These are phyloP conservation scores for Petrolisthes cinctipes DNA, from an alignment of 2,888 invertebrate genomes.

Conservation along the genomic window DNA sequence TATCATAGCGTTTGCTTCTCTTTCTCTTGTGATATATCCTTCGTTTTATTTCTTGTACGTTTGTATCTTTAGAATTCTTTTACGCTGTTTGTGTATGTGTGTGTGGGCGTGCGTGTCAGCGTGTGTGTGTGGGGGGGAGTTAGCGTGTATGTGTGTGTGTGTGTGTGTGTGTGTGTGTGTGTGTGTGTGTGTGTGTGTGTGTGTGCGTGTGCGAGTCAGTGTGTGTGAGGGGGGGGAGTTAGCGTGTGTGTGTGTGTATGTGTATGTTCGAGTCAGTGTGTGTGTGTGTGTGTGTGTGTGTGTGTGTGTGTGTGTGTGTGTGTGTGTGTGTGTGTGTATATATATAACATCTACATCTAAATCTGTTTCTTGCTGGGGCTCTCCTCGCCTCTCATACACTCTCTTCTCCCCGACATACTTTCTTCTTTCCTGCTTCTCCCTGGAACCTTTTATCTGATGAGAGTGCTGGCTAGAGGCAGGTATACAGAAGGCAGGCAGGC, in stretches of 20 bases:
- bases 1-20: no score
- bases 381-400: no score
- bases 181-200: slow-evolving; percentile 1
- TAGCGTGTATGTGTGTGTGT: neutral
- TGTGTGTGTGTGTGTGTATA: neutral
- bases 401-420: no score
- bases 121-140: neutral
- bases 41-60: no score
- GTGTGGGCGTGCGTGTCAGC: neutral
- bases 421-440: no score
- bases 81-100: neutral
- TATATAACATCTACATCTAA: neutral
- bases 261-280: neutral
- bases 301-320: neutral
- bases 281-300: neutral
- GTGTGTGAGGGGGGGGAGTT: neutral
- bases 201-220: neutral
- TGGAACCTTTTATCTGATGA: no score
- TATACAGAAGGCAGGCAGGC: no score
- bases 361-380: no score
- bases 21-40: no score
- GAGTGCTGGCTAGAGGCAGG: no score
- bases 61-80: no score
- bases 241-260: neutral
- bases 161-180: neutral